A percentile compares a stretch with the other conserved stretches of the same genome.
These are phyloP conservation scores for Apostichopus parvimensis DNA, from an alignment of 35 echinoderm and acorn worm species.

Conservation along the genomic window DNA sequence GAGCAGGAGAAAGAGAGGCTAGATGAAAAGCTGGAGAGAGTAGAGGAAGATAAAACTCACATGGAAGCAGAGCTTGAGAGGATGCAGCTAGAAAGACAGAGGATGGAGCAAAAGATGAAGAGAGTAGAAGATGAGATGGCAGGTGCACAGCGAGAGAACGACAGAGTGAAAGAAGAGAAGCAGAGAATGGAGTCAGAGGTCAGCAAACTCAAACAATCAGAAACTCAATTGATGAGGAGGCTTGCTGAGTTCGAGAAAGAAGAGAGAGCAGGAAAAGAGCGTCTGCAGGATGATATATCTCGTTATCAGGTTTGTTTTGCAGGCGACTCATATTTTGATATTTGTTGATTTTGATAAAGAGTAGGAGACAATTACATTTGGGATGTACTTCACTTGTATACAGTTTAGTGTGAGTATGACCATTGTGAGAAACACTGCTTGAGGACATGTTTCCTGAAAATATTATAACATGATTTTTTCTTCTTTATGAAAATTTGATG, in stretches of 20 bases:
- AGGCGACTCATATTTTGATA: too few species aligned
- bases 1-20: constrained; percentile 10
- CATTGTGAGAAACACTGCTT: too few species aligned
- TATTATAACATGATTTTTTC: too few species aligned
- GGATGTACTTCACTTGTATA: too few species aligned
- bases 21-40: neutral
- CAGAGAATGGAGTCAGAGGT: constrained; percentile 6
- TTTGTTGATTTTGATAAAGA: too few species aligned
- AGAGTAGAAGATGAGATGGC: constrained; percentile 1
- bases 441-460: too few species aligned
- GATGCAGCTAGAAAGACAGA: neutral
- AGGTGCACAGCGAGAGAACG: neutral
- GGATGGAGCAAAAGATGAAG: neutral
- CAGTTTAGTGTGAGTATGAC: too few species aligned
- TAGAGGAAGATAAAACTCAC: neutral
- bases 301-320: constrained; percentile 1
- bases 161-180: neutral
- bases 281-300: neutral
- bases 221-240: neutral
- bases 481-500: too few species aligned
- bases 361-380: too few species aligned
- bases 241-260: neutral
- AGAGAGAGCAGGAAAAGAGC: neutral
- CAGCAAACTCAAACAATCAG: neutral
- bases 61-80: neutral